Conservation (phyloP, 2,888 invertebrate genomes). For the Dinocampus coccinellae region DNA sequence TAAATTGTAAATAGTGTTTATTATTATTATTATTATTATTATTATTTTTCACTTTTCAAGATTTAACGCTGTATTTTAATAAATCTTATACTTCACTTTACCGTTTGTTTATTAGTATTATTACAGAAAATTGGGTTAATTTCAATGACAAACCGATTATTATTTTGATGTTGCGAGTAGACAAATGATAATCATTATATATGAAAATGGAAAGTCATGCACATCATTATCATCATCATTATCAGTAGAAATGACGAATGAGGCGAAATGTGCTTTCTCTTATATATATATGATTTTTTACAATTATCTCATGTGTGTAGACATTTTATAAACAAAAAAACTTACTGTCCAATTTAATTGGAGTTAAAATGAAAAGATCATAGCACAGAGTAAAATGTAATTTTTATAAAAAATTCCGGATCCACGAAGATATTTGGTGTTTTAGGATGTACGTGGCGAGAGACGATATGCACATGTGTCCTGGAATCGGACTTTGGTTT, state of each 20-base stretch:
- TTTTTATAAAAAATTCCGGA: conserved; percentile 21
- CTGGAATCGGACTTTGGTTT: conserved; percentile 91
- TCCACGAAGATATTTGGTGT: conserved; percentile 54
- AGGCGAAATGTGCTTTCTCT: conserved; percentile 41
- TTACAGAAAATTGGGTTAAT: not conserved
- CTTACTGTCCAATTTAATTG: not conserved
- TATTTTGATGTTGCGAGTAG: not conserved
- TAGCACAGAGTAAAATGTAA: conserved; percentile 59
- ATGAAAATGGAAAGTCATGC: not conserved
- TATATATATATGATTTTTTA: too few relatives aligned
- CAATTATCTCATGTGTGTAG: too few relatives aligned
- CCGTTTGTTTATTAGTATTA: too few relatives aligned
- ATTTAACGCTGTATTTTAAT: too few relatives aligned
- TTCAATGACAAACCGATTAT: not conserved
- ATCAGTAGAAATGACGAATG: conserved; percentile 25
- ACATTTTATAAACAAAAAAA: not conserved
- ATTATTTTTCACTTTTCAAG: too few relatives aligned
- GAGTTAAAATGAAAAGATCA: conserved; percentile 41
- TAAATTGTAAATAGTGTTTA: too few relatives aligned
- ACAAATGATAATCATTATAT: not conserved
- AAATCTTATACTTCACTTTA: too few relatives aligned
- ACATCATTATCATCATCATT: conserved; percentile 18
- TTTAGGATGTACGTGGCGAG: conserved; percentile 74
- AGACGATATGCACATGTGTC: conserved; percentile 84
- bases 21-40: too few relatives aligned